Evolutionary conservation across 2,888 invertebrate species (phyloP).

Genomic region (Conus canariensis): DNA sequence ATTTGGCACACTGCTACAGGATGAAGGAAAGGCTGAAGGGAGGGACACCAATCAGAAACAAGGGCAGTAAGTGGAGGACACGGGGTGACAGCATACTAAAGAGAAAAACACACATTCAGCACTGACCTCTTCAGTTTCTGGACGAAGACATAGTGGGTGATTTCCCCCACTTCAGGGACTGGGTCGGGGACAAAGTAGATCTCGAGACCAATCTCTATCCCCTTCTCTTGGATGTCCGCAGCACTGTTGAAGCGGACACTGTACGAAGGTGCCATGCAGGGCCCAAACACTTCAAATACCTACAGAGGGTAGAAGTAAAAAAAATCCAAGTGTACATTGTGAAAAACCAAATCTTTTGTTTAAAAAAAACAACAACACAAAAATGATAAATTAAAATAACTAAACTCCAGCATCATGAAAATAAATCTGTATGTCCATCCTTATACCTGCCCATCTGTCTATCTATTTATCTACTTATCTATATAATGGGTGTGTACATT

Average conservation of each 20-base stretch:
- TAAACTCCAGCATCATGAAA: no score
- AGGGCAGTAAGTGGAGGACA: no score
- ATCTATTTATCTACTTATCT: no score
- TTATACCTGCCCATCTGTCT: no score
- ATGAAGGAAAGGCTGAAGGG: no score
- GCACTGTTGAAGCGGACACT: slow-evolving; percentile 92
- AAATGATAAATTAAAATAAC: not conserved
- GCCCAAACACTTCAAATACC: slow-evolving; percentile 94
- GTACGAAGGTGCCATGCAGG: slow-evolving; percentile 90
- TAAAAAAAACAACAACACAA: not conserved
- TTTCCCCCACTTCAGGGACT: slow-evolving; percentile 89
- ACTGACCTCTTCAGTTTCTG: slow-evolving; percentile 82
- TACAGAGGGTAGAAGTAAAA: slow-evolving; percentile 65
- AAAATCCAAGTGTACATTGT: not conserved
- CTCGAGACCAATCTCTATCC: slow-evolving; percentile 84
- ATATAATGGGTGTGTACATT: not conserved
- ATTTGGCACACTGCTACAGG: no score
- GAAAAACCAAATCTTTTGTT: not conserved
- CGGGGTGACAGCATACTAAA: no score
- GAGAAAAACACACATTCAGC: no score
- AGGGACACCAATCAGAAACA: no score
- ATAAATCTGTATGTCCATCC: no score
- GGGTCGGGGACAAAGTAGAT: slow-evolving; percentile 92
- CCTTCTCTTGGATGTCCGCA: slow-evolving; percentile 86
- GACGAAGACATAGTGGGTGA: slow-evolving; percentile 76